phyloP scores from a whole-genome alignment of 2,113 vertebrate species.

The Desmodus rotundus region DNA sequence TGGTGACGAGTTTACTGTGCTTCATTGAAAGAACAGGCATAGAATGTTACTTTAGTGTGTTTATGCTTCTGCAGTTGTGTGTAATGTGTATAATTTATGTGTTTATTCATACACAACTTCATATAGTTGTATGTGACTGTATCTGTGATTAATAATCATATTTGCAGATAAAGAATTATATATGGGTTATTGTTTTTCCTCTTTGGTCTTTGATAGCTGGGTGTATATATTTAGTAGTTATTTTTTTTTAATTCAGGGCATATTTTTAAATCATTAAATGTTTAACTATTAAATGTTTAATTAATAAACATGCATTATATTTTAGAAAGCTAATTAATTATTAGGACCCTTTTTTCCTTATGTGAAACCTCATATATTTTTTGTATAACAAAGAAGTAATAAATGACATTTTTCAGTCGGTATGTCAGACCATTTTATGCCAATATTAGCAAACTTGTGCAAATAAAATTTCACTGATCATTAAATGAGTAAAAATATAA shows the following conservation, averaged over 20 bases:
- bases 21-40: not conserved
- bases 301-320: not conserved
- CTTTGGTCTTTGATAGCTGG: not conserved
- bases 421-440: not conserved
- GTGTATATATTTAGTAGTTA: not conserved
- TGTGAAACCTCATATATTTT: not conserved
- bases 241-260: not conserved
- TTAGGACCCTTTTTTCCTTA: not conserved
- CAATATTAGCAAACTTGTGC: not conserved
- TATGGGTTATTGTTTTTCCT: not conserved
- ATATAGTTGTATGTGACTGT: not conserved
- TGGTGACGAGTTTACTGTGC: not conserved
- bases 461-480: constrained; percentile 14
- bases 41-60: not conserved
- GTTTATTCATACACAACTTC: not conserved
- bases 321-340: not conserved
- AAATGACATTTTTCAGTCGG: not conserved
- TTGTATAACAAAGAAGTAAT: not conserved
- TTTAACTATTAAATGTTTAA: constrained; percentile 10
- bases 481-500: constrained; percentile 20
- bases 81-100: not conserved
- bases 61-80: not conserved
- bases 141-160: not conserved
- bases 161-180: not conserved
- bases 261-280: not conserved